Percentiles rank a stretch among this genome's conserved stretches.
These are phyloP conservation scores for Phaonia tiefii DNA, from an alignment of 2,888 invertebrate genomes.

Conservation along the genomic window DNA sequence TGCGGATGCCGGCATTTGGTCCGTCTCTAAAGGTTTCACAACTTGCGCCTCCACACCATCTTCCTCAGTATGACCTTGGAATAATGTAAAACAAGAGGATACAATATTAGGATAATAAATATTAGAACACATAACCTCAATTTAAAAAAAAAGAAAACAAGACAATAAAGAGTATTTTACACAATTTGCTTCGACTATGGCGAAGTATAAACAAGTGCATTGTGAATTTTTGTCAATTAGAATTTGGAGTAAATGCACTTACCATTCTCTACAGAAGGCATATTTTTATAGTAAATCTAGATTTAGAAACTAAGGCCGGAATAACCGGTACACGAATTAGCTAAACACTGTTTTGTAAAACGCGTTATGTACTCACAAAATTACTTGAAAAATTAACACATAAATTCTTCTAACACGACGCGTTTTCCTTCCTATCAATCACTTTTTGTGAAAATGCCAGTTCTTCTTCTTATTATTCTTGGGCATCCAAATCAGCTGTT, in stretches of 20 bases:
- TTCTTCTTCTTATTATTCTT: slow-evolving; percentile 8
- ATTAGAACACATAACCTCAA: slow-evolving; percentile 52
- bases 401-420: slow-evolving; percentile 20
- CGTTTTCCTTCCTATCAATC: slow-evolving; percentile 26
- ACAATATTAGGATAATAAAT: slow-evolving; percentile 24
- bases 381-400: not conserved
- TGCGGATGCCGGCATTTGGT: not conserved
- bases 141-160: slow-evolving; percentile 18
- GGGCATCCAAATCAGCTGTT: not conserved
- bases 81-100: not conserved
- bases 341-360: too few relatives aligned
- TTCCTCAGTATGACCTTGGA: slow-evolving; percentile 40
- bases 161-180: not conserved
- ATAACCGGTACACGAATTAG: not conserved
- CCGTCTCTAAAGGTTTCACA: slow-evolving; percentile 30
- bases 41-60: not conserved
- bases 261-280: slow-evolving; percentile 58
- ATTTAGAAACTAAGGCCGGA: slow-evolving; percentile 18
- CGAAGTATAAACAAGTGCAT: not conserved
- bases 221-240: not conserved
- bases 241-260: not conserved
- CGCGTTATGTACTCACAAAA: too few relatives aligned
- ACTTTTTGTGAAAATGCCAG: slow-evolving; percentile 7
- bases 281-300: slow-evolving; percentile 38
- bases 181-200: not conserved